Evolutionary conservation across 2,888 invertebrate species (phyloP).

Genomic region (Cantharis flavilabris): DNA sequence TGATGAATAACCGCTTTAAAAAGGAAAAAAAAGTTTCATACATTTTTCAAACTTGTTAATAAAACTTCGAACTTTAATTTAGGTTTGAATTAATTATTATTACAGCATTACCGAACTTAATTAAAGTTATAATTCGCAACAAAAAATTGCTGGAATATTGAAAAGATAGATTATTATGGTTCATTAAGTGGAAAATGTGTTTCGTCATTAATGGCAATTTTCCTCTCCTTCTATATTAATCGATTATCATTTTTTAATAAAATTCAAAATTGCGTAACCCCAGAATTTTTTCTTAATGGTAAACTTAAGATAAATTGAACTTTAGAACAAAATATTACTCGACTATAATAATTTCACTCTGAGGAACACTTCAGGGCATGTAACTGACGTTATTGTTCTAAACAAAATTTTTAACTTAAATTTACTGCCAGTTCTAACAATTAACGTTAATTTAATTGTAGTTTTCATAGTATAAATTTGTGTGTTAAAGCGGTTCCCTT

Average conservation of each 20-base stretch:
- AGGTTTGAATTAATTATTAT: background rate
- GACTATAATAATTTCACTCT: background rate
- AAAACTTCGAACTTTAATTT: background rate
- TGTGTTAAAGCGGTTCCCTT: background rate
- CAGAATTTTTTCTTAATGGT: background rate
- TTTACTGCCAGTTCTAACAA: slow-evolving; percentile 2
- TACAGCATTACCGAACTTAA: background rate
- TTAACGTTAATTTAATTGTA: background rate
- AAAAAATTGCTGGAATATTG: background rate
- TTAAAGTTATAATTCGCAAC: background rate
- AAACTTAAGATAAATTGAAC: background rate
- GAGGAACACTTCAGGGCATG: background rate
- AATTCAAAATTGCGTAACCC: background rate
- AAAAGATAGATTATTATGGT: background rate
- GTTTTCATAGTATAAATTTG: background rate
- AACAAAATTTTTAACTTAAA: slow-evolving; percentile 9
- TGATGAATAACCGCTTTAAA: background rate
- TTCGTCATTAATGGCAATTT: background rate
- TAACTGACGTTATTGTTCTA: background rate
- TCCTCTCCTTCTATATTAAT: background rate
- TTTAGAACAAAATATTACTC: background rate
- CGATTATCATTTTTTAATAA: background rate
- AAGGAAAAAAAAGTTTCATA: background rate
- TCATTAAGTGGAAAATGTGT: background rate
- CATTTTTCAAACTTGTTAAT: background rate